Percentiles rank a stretch among this genome's conserved stretches.
These are phyloP conservation scores for Sympetrum striolatum DNA, from an alignment of 2,888 invertebrate genomes.

Conservation along the genomic window DNA sequence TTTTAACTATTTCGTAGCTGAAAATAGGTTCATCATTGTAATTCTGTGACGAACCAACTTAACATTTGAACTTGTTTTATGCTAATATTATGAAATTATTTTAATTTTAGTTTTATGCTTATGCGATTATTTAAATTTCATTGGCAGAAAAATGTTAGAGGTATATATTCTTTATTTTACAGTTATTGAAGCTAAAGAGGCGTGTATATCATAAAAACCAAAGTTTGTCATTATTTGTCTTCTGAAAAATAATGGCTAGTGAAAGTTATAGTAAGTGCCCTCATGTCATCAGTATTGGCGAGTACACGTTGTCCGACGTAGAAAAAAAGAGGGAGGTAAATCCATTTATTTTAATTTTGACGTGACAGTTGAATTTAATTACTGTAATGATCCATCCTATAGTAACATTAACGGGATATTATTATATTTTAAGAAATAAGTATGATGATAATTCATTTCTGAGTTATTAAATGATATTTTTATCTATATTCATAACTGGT, in stretches of 20 bases:
- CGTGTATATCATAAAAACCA: neutral
- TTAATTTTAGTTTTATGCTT: neutral
- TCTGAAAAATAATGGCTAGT: neutral
- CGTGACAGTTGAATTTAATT: neutral
- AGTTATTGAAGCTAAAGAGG: neutral
- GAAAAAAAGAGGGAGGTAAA: conserved; percentile 48
- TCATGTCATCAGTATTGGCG: conserved; percentile 46
- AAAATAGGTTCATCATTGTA: neutral
- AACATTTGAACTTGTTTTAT: neutral
- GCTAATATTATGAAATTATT: neutral
- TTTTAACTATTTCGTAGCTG: neutral
- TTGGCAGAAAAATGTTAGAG: neutral
- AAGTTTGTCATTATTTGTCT: neutral
- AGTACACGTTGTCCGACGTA: conserved; percentile 46
- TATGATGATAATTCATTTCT: no score
- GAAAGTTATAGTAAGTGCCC: conserved; percentile 48
- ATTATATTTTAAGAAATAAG: neutral
- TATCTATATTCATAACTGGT: no score
- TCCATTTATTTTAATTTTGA: neutral
- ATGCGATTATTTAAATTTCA: neutral
- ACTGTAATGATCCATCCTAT: neutral
- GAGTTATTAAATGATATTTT: no score
- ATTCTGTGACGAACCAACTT: neutral
- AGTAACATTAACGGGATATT: neutral
- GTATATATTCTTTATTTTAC: neutral